These are phyloP conservation scores for Anodontia alba DNA, from an alignment of 2,888 invertebrate species.

Conservation along the genomic window DNA sequence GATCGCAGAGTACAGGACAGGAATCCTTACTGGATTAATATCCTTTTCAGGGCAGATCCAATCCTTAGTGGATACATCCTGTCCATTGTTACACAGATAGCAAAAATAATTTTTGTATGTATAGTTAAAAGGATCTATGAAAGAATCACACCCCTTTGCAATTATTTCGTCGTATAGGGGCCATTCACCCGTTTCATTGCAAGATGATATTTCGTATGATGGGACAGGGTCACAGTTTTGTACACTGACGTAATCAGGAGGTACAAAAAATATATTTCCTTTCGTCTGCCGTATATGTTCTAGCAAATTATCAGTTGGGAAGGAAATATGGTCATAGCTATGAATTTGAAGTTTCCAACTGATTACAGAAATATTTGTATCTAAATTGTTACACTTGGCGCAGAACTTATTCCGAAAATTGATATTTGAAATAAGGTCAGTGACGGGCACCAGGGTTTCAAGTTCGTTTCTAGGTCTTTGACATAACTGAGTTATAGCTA, in stretches of 20 bases:
- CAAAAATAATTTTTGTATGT: constrained; percentile 6
- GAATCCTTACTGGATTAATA: not conserved
- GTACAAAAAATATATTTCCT: not conserved
- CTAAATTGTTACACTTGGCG: not conserved
- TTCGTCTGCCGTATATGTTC: not conserved
- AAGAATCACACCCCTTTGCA: not conserved
- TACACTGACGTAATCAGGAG: not conserved
- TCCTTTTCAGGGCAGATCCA: not conserved
- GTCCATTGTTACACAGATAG: not conserved
- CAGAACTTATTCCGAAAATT: not conserved
- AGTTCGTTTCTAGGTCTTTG: not conserved
- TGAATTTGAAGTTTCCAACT: not conserved
- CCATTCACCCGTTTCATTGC: not conserved
- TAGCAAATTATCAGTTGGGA: not conserved
- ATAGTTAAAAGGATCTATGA: not conserved
- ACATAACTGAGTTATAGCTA: not conserved
- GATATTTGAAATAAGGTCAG: not conserved
- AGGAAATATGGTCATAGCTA: not conserved
- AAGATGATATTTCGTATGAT: not conserved
- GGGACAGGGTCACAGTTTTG: not conserved
- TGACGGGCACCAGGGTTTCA: not conserved
- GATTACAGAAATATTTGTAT: not conserved
- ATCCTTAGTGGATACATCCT: not conserved
- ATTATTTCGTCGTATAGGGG: not conserved
- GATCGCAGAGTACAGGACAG: not conserved